Evolutionary conservation across 2,888 invertebrate genomes (phyloP), one percentile per base, ranked within the genome.

Genomic region (Ditylenchus weischeri): DNA sequence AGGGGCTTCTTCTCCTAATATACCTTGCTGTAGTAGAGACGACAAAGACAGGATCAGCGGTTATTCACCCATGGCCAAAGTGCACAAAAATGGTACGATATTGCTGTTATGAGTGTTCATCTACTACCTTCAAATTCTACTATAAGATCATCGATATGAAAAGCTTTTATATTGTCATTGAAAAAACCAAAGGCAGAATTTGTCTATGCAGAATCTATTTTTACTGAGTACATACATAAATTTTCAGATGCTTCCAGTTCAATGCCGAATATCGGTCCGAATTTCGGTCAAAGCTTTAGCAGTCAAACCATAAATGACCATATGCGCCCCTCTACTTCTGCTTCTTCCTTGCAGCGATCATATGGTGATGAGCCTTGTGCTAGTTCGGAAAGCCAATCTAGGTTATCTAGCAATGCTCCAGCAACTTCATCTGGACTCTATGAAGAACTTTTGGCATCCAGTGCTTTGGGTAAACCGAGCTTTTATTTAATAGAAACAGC

Each of bases 381-480:
- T 10, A 13, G 15, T 6, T 29, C 21, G 11, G 11, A 13, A 7
- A 19, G 15, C 19, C 21, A 35, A 13, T 18, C 8, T 4, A 23
- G n/a, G 8, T n/a, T 62, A 62, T 47, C 19, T 19, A 49, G n/a
- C n/a, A 29, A 59, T n/a, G 59, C 38, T 35, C 29, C 59, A 19
- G 21, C 11, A 2, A 38, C 62, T 21, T 62, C 62, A n/a, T 43
- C 62, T 10, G 74, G 74, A 21, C 64, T 78, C 7, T 78, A 78
- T 62, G 78, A 78, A 54, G 77, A 78, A 48, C 57, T 78, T 15
- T 62, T 78, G 13, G 75, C 76, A 29, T 57, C 62, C 21, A 64
- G 49, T 49, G 51, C 51, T 19, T 61, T 51, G 7, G 64, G 69
- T 60, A 48, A 64, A 21, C 36, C 29, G 49, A 49, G n/a, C 59